Percentiles rank a stretch among this genome's conserved stretches.
Conservation (phyloP, 2,797 vertebrate species). For the Argentina silus region DNA sequence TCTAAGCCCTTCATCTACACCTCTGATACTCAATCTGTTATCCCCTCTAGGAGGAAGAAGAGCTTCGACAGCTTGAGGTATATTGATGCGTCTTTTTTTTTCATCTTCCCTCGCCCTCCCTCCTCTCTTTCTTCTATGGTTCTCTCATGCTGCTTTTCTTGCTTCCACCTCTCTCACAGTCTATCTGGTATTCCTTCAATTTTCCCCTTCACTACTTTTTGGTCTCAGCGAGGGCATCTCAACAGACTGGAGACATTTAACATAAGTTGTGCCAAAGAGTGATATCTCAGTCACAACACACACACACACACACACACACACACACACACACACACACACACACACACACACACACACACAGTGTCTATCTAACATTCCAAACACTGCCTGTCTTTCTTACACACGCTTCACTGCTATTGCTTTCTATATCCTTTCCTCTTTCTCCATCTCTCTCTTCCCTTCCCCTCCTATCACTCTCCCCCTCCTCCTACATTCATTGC, state of each 20-base stretch:
- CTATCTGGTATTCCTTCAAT: constrained; percentile 30
- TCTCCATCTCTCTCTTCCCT: constrained; percentile 10
- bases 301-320: constrained; percentile 4
- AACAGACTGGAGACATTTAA: neutral
- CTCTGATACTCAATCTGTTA: constrained; percentile 55
- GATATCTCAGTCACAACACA: constrained; percentile 14
- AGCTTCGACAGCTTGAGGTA: constrained; percentile 83
- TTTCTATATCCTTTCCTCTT: constrained; percentile 6
- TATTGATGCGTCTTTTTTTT: constrained; percentile 48
- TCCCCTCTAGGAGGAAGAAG: constrained; percentile 81
- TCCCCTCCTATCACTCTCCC: neutral
- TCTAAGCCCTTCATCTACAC: constrained; percentile 55
- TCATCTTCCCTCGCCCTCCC: constrained; percentile 14
- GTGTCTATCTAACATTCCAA: constrained; percentile 58
- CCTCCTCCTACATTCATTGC: constrained; percentile 53
- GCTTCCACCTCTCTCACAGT: constrained; percentile 6
- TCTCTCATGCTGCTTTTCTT: constrained; percentile 22
- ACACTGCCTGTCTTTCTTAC: neutral
- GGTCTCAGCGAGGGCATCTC: neutral
- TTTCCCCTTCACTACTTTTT: neutral
- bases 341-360: constrained; percentile 1
- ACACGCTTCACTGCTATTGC: neutral
- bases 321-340: constrained; percentile 3
- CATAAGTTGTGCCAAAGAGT: neutral
- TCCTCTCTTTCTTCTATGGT: constrained; percentile 26